Conservation (phyloP, 2,888 invertebrate genomes). For the Epinotia bilunana region DNA sequence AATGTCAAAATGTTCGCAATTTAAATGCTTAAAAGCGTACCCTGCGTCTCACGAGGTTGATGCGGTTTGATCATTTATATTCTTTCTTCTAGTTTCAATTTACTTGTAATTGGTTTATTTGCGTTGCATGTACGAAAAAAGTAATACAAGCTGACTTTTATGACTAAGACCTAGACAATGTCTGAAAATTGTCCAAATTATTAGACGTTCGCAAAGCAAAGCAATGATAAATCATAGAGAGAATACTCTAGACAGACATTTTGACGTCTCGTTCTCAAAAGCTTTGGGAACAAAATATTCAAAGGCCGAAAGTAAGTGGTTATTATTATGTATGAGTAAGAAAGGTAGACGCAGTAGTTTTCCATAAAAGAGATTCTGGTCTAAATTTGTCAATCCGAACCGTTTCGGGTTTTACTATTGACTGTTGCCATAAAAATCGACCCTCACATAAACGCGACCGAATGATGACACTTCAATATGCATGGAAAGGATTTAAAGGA, state of each 20-base stretch:
- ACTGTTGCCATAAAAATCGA: slow-evolving; percentile 73
- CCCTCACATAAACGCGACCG: slow-evolving; percentile 74
- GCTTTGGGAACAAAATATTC: slow-evolving; percentile 41
- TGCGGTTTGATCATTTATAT: no score
- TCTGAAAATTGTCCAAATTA: neutral
- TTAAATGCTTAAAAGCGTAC: no score
- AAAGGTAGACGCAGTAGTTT: slow-evolving; percentile 37
- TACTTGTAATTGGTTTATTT: no score
- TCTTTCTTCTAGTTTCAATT: no score
- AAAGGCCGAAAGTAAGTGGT: slow-evolving; percentile 38
- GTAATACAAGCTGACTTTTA: neutral
- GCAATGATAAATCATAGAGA: neutral
- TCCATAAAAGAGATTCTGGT: slow-evolving; percentile 47
- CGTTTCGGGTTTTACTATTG: slow-evolving; percentile 74
- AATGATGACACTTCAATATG: slow-evolving; percentile 83
- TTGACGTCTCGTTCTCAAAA: slow-evolving; percentile 31
- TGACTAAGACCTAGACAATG: neutral
- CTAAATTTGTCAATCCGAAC: slow-evolving; percentile 56
- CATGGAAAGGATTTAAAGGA: slow-evolving; percentile 72
- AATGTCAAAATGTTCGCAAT: no score
- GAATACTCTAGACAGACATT: slow-evolving; percentile 3
- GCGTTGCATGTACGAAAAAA: neutral
- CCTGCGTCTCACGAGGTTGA: no score
- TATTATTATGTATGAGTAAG: slow-evolving; percentile 42
- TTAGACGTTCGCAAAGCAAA: neutral